These are phyloP conservation scores for Lutraria lutraria DNA, from an alignment of 2,888 invertebrate species.

Conservation along the genomic window DNA sequence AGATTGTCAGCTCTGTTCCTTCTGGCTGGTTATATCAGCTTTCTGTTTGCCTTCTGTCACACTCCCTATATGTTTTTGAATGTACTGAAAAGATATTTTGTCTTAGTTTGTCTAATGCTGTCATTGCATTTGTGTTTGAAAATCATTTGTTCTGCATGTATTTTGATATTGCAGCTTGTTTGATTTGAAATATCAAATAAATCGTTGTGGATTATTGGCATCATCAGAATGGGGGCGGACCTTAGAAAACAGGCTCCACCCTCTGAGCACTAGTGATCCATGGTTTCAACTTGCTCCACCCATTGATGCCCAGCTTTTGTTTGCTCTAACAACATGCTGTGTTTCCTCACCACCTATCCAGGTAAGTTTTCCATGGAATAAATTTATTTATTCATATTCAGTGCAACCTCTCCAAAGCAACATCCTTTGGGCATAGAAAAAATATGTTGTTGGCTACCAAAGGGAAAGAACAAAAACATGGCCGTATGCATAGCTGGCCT, in stretches of 20 bases:
- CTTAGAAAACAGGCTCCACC: conserved; percentile 67
- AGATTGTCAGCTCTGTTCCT: too few relatives aligned
- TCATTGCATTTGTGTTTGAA: too few relatives aligned
- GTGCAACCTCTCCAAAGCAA: too few relatives aligned
- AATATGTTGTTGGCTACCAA: too few relatives aligned
- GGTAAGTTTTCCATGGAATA: conserved; percentile 65
- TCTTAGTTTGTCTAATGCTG: too few relatives aligned
- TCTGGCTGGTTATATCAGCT: too few relatives aligned
- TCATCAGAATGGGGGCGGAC: conserved; percentile 75
- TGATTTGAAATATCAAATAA: conserved; percentile 81
- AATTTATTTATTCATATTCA: background rate
- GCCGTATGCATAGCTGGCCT: too few relatives aligned
- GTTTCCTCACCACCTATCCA: conserved; percentile 82
- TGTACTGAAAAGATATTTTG: too few relatives aligned
- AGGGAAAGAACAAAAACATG: too few relatives aligned
- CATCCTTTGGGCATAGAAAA: too few relatives aligned
- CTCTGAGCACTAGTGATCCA: conserved; percentile 76
- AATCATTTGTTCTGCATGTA: conserved; percentile 29
- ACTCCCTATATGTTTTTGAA: too few relatives aligned
- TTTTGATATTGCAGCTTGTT: conserved; percentile 76
- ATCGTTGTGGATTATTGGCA: conserved; percentile 74
- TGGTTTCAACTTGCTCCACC: conserved; percentile 78
- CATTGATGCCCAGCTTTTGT: conserved; percentile 79
- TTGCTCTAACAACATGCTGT: conserved; percentile 79
- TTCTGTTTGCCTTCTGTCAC: too few relatives aligned